Evolutionary conservation across 2,888 invertebrate species (phyloP), one percentile per base, ranked within the genome.

Genomic region (Anorthoa munda): DNA sequence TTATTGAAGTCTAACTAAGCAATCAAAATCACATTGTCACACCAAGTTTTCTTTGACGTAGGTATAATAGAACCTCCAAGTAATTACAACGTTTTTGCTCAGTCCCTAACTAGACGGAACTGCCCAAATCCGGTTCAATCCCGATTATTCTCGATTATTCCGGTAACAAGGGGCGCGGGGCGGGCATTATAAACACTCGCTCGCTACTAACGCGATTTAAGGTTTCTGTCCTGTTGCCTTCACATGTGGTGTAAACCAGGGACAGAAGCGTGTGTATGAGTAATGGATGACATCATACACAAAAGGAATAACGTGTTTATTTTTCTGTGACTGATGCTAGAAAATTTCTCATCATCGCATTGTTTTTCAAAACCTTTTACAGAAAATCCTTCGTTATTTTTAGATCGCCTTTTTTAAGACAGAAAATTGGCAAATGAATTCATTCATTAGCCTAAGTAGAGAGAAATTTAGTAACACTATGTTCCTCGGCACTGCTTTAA

Each of bases 191-290:
- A 94, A 94, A 94, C 94, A 94, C 92, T 94, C 92, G 92, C 91
- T 92, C 92, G 94, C 92, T 92, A 92, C 92, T 93, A 93, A 94
- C 92, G 90, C 94, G 93, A 94, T 94, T 93, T 93, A 93, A 90
- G 91, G 93, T 93, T 92, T 81, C 90, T 89, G 88, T 88, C 88
- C 88, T 87, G 88, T 88, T 87, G 87, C 85, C 83, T 85, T 83
- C 75, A 65, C 48, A 75, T 76, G 66, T 81, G 85, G 83, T 53
- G 23, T 66, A 77, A 77, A 70, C 18, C 17, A 75, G 55, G 31
- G 69, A 72, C 69, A 7, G 21, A 48, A 60, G 71, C 85, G 73
- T 31, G 2, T 13, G 23, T 11, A 11, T 2, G 18, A n/a, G 2
- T 78, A 21, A 39, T 13, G 13, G 12, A 26, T 64, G 23, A 55